These are phyloP conservation scores for Hyppa rectilinea DNA, from an alignment of 2,888 invertebrate species.

Conservation along the genomic window DNA sequence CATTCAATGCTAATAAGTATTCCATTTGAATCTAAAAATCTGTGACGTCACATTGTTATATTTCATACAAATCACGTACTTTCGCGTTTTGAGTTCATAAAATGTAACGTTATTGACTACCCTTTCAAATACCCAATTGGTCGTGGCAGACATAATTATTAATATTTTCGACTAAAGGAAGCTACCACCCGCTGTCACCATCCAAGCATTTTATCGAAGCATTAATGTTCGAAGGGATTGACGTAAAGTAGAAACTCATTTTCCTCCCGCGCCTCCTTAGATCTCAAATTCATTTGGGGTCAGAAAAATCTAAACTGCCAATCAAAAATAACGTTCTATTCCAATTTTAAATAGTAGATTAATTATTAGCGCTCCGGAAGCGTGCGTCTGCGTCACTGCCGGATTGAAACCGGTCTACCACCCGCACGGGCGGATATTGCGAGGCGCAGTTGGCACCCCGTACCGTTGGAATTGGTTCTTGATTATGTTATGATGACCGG, in stretches of 20 bases:
- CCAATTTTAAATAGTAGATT: slow-evolving; percentile 22
- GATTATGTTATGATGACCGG: slow-evolving; percentile 55
- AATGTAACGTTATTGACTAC: too few species aligned
- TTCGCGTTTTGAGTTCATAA: too few species aligned
- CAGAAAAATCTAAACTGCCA: background rate
- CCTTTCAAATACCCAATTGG: too few species aligned
- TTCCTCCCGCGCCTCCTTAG: too few species aligned
- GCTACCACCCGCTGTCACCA: background rate
- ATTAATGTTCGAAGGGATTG: background rate
- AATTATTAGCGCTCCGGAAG: slow-evolving; percentile 60
- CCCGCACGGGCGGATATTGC: slow-evolving; percentile 68
- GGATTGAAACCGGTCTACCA: slow-evolving; percentile 61
- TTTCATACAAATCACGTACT: too few species aligned
- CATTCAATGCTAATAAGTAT: too few species aligned
- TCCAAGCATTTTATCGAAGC: background rate
- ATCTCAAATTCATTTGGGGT: background rate
- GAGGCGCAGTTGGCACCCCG: slow-evolving; percentile 61
- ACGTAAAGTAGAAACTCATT: background rate
- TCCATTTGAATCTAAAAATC: too few species aligned
- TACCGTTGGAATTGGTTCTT: slow-evolving; percentile 59
- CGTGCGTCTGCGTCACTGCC: slow-evolving; percentile 69
- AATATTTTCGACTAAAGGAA: background rate
- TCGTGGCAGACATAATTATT: too few species aligned
- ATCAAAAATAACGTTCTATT: slow-evolving; percentile 10
- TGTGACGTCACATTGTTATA: too few species aligned